phyloP scores from a whole-genome alignment of 2,113 vertebrate genomes.

The Semicossyphus pulcher region DNA sequence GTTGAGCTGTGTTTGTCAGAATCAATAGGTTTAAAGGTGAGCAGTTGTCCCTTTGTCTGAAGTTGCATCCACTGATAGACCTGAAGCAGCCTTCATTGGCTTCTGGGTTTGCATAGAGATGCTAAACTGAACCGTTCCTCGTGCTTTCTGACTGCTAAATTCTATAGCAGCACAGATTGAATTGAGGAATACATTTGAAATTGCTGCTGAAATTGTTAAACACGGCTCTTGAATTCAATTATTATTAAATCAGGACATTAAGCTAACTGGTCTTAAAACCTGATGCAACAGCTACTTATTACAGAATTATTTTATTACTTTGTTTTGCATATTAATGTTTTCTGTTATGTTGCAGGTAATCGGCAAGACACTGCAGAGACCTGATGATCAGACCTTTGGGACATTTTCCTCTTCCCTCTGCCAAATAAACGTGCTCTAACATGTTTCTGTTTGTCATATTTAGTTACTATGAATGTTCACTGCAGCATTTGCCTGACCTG shows the following conservation, averaged over 20 bases:
- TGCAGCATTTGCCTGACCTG: no score
- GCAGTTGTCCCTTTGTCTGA: neutral
- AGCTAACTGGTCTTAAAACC: no score
- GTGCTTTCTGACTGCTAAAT: conserved; percentile 66
- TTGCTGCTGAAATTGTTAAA: neutral
- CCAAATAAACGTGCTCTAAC: no score
- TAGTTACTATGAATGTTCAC: no score
- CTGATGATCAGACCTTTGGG: neutral
- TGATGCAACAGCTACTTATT: neutral
- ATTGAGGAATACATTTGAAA: conserved; percentile 68
- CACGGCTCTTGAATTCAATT: no score
- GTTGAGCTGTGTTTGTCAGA: neutral
- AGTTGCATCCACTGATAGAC: conserved; percentile 83
- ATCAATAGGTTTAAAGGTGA: conserved; percentile 29
- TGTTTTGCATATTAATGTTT: neutral
- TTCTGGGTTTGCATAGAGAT: conserved; percentile 84
- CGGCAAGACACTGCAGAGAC: neutral
- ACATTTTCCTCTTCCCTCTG: neutral
- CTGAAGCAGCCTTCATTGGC: conserved; percentile 72
- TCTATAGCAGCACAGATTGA: conserved; percentile 63
- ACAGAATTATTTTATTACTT: neutral
- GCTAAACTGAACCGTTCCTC: conserved; percentile 73
- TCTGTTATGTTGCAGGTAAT: conserved; percentile 18
- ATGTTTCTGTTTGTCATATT: no score
- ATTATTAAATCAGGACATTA: no score